Conservation (phyloP, 2,888 invertebrate species). For the Tanypteryx hageni region DNA sequence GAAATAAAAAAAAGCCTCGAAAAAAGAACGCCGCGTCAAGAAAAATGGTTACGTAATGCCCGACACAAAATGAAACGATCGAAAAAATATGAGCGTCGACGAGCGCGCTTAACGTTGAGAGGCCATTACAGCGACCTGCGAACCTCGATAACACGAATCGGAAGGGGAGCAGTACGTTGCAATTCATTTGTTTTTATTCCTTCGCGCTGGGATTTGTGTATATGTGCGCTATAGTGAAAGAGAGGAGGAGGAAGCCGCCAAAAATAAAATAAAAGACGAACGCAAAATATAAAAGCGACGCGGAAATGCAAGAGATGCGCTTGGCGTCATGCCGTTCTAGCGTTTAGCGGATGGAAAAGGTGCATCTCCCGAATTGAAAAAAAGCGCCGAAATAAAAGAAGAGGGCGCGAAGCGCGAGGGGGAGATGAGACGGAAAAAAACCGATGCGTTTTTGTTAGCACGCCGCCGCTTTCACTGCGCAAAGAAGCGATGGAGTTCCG, state of each 20-base stretch:
- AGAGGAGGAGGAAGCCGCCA: neutral
- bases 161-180: neutral
- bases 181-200: neutral
- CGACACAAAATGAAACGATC: too few species aligned
- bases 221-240: neutral
- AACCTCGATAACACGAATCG: neutral
- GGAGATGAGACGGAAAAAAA: slow-evolving; percentile 16
- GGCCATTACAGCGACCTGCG: neutral
- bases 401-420: neutral
- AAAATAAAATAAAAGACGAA: slow-evolving; percentile 26
- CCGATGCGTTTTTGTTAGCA: slow-evolving; percentile 34
- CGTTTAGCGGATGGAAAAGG: slow-evolving; percentile 46
- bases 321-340: neutral
- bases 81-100: neutral
- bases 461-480: slow-evolving; percentile 27
- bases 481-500: slow-evolving; percentile 31
- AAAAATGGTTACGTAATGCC: too few species aligned
- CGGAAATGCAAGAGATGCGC: neutral
- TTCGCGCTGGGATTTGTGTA: neutral
- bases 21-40: too few species aligned
- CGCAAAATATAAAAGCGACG: neutral
- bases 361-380: slow-evolving; percentile 47
- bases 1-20: too few species aligned
- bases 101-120: neutral
- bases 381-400: neutral